These are phyloP conservation scores for Chaitophorus viminalis DNA, from an alignment of 2,888 invertebrate genomes.

Conservation along the genomic window DNA sequence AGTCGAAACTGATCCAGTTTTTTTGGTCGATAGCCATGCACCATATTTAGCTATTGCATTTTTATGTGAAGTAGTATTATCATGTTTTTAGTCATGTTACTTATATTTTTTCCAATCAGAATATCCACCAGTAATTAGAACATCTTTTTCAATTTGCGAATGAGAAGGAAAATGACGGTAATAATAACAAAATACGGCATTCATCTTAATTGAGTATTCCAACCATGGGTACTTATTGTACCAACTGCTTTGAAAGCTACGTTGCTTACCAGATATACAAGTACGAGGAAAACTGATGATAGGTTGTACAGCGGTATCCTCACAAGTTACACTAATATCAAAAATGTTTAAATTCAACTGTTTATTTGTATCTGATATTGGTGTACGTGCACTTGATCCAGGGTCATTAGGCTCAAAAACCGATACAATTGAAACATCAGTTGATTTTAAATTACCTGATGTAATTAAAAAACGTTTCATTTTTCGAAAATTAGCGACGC, in stretches of 20 bases:
- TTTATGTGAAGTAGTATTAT: neutral
- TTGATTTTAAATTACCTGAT: neutral
- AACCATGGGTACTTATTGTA: conserved; percentile 32
- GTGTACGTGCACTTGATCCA: neutral
- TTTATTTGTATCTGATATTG: neutral
- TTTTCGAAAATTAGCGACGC: neutral
- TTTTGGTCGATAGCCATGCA: conserved; percentile 4
- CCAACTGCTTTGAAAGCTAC: conserved; percentile 34
- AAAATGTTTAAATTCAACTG: neutral
- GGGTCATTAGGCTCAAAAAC: neutral
- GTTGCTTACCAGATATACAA: neutral
- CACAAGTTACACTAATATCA: neutral
- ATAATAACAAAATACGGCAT: conserved; percentile 30
- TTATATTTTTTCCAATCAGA: conserved; percentile 40
- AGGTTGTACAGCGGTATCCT: neutral
- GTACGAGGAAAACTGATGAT: neutral
- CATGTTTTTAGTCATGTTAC: conserved; percentile 4
- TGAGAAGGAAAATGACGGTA: conserved; percentile 9
- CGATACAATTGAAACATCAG: too few species aligned
- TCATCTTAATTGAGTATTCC: conserved; percentile 23
- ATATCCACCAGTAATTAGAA: conserved; percentile 27
- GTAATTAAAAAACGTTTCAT: neutral
- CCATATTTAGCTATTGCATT: neutral
- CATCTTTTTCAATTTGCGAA: conserved; percentile 19
- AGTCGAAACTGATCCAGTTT: conserved; percentile 12